phyloP scores from a whole-genome alignment of 2,113 vertebrate species.

The Scolopax mira region DNA sequence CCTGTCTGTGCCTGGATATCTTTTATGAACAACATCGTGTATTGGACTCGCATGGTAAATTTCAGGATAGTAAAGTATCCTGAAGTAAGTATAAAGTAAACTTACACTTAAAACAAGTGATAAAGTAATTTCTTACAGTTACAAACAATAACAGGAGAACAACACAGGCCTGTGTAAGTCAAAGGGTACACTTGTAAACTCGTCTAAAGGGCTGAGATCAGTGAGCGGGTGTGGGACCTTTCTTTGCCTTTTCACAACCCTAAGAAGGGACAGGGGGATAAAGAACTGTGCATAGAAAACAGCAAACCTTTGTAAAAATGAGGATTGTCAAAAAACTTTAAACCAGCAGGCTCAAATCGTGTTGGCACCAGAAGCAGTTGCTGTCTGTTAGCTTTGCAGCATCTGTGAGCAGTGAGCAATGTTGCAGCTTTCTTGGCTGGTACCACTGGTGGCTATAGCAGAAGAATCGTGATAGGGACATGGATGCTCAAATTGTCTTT shows the following conservation, averaged over 20 bases:
- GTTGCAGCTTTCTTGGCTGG: neutral
- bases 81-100: too few relatives aligned
- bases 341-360: neutral
- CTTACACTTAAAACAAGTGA: neutral
- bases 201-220: neutral
- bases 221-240: neutral
- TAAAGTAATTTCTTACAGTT: neutral
- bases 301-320: neutral
- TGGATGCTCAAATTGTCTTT: neutral
- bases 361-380: neutral
- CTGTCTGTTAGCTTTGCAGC: neutral
- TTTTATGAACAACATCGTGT: neutral
- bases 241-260: neutral
- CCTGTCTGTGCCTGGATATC: neutral
- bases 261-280: neutral
- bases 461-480: neutral
- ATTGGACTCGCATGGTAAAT: rapidly evolving
- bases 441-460: neutral
- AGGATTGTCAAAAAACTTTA: neutral
- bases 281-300: neutral
- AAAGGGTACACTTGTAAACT: neutral
- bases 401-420: neutral
- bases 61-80: neutral
- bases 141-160: neutral
- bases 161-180: neutral